Conservation (phyloP, 2,797 vertebrate genomes). For the Betta splendens region DNA sequence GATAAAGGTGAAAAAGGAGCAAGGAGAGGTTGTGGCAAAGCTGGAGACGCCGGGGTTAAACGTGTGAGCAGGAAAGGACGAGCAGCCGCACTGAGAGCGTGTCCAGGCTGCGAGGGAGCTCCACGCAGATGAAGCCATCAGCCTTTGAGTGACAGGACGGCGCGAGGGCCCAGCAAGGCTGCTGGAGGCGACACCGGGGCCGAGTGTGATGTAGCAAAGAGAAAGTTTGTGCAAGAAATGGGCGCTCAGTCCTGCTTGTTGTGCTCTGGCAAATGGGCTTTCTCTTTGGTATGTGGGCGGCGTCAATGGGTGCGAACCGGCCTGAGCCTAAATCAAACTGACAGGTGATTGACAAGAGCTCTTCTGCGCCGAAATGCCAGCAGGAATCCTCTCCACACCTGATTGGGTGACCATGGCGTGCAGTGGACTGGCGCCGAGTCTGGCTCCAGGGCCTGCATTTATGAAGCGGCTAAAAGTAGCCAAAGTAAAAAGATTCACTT, state of each 20-base stretch:
- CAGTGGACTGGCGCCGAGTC: neutral
- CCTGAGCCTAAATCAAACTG: conserved; percentile 6
- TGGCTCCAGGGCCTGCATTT: neutral
- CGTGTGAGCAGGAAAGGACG: conserved; percentile 16
- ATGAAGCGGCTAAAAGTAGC: neutral
- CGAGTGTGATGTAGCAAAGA: neutral
- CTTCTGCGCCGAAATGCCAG: conserved; percentile 10
- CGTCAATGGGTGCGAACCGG: neutral
- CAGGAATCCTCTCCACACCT: conserved; percentile 20
- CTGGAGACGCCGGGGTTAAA: conserved; percentile 33
- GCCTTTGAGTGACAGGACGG: conserved; percentile 40
- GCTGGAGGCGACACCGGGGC: neutral
- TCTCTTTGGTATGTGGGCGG: neutral
- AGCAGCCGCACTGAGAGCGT: conserved; percentile 21
- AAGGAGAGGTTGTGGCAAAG: conserved; percentile 22
- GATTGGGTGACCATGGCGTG: neutral
- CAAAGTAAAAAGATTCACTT: neutral
- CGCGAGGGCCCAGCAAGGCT: neutral
- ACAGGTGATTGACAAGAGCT: conserved; percentile 27
- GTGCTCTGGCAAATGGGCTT: neutral
- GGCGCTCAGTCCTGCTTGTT: neutral
- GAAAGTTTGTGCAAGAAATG: neutral
- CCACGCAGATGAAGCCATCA: conserved; percentile 31
- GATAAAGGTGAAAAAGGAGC: conserved; percentile 60
- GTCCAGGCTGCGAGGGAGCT: conserved; percentile 31